phyloP scores from a whole-genome alignment of 2,113 vertebrate species.

The western clawed frog (Xenopus tropicalis) region DNA sequence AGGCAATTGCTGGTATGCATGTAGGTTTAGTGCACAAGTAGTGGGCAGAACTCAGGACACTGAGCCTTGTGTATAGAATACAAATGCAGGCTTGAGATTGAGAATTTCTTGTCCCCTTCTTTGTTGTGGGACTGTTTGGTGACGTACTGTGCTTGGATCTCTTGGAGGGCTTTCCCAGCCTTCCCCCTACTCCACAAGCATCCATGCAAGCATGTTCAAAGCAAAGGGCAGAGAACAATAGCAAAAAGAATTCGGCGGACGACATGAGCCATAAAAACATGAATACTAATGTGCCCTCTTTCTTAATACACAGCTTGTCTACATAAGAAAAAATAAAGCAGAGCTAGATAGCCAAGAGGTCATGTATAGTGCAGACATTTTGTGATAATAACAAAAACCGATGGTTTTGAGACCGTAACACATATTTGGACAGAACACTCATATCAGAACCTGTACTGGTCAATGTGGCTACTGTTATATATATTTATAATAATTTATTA shows the following conservation, averaged over 20 bases:
- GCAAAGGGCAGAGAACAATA: background rate
- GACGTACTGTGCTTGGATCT: background rate
- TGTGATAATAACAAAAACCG: no score
- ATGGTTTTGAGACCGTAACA: no score
- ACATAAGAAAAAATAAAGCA: no score
- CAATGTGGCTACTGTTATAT: no score
- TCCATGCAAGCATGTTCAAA: background rate
- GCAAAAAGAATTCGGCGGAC: background rate
- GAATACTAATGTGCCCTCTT: background rate
- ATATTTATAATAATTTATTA: no score
- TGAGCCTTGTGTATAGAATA: constrained; percentile 30
- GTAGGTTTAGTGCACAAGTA: constrained; percentile 18
- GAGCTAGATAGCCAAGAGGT: no score
- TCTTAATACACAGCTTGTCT: no score
- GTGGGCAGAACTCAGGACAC: constrained; percentile 30
- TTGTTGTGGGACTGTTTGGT: constrained; percentile 20
- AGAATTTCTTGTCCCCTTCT: background rate
- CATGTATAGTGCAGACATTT: no score
- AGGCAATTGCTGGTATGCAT: constrained; percentile 31
- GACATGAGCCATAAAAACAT: background rate
- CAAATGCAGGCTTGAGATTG: constrained; percentile 16
- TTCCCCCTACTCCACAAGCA: background rate
- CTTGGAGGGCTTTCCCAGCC: constrained; percentile 4
- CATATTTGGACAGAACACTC: no score
- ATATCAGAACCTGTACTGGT: no score